Base-by-base conservation (phyloP, 2,113 vertebrate genomes). In the Hyaena hyaena region DNA sequence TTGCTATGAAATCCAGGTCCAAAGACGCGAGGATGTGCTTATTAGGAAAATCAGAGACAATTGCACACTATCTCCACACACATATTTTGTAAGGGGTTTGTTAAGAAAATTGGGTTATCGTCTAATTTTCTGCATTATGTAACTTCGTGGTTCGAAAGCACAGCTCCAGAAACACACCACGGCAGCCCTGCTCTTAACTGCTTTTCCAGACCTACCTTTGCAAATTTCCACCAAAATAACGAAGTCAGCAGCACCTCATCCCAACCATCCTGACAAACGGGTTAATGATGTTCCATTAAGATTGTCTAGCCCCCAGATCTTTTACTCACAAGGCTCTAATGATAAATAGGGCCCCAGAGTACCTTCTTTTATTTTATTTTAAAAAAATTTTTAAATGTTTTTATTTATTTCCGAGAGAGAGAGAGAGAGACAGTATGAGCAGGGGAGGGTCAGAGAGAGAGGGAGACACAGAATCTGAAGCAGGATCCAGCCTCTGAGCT, bases 201-300 rank as follows among this genome's bases (percentile, higher is more conserved):
- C 61, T 96, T 98, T 95, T 93, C 96, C 96, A 97, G 97, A 92
- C 7, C 10, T 74, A 53, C 9, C 73, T 96, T 93, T 95, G 55
- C 66, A 92, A 50, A 82, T 92, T 86, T 93, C 89, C 87, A 92
- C 35, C 24, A 15, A 43, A 71, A 63, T 90, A 89, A 96, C 48
- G 90, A 23, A 45, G 83, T 11, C 0, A 1, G 90, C 45, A 88
- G 53, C 50, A 63, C 23, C 55, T 74, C 63, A 17, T 2, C 69
- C 74, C 26, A 48, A 85, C 26, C 1, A 10, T 45, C 85, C 58
- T 31, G 43, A 87, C 93, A 88, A 79, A 65, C 4, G 89, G 80
- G n/a, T 23, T 33, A 73, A 43, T 33, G 43, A 16, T 31, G 35
- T 33, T 23, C 4, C 50, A 58, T 14, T 23, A 8, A 28, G 53